Evolutionary conservation across 2,797 vertebrate species (phyloP).

Genomic region (Gymnocypris eckloni): DNA sequence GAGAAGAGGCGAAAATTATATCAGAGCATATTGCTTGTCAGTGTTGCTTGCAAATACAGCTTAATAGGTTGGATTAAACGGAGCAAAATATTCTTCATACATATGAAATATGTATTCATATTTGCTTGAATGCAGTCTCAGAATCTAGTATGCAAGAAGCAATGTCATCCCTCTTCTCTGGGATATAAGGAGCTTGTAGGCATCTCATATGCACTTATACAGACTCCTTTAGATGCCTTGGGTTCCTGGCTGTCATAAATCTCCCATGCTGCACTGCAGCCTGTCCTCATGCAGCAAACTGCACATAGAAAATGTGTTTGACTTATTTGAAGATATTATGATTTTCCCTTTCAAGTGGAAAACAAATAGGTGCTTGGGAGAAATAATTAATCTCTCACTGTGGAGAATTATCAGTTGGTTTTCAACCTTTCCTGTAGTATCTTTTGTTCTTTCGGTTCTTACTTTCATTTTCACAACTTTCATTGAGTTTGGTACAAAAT

Average conservation of each 20-base stretch:
- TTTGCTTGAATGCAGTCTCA: neutral
- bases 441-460: neutral
- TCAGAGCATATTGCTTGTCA: neutral
- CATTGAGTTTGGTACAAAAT: too few relatives aligned
- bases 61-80: neutral
- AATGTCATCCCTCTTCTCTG: slow-evolving; percentile 19
- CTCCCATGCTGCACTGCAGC: slow-evolving; percentile 86
- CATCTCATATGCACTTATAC: slow-evolving; percentile 35
- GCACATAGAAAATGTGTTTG: slow-evolving; percentile 60
- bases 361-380: neutral
- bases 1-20: neutral
- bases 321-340: slow-evolving; percentile 21
- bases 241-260: slow-evolving; percentile 77
- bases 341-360: neutral
- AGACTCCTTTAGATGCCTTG: slow-evolving; percentile 39
- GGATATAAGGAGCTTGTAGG: slow-evolving; percentile 11
- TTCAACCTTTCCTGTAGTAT: neutral
- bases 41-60: neutral
- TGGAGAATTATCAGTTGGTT: neutral
- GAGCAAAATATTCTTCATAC: neutral
- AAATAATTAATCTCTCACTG: slow-evolving; percentile 13
- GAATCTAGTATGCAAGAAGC: slow-evolving; percentile 4
- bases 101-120: neutral
- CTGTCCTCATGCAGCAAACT: slow-evolving; percentile 87
- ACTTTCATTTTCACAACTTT: neutral